A percentile compares a stretch with the other conserved stretches of the same genome.
phyloP scores from a whole-genome alignment of 2,797 vertebrate species.

The Babyrousa celebensis region DNA sequence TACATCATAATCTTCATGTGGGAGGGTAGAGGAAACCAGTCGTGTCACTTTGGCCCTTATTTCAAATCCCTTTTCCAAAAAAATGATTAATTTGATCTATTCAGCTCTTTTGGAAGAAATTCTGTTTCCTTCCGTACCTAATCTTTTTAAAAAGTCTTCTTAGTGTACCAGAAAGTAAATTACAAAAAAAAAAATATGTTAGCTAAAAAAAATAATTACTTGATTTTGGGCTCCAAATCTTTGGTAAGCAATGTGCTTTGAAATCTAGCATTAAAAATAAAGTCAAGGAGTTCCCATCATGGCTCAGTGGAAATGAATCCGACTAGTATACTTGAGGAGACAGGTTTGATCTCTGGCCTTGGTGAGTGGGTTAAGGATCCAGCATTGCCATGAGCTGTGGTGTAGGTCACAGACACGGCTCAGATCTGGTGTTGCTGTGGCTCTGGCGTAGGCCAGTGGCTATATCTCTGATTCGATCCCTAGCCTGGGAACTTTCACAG shows the following conservation, averaged over 20 bases:
- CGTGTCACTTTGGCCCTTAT: neutral
- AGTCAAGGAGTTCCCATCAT: neutral
- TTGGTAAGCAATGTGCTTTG: neutral
- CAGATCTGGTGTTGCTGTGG: no score
- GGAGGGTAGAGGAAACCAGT: neutral
- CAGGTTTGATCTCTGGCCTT: no score
- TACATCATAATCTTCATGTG: neutral
- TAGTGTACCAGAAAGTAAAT: neutral
- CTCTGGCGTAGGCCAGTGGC: no score
- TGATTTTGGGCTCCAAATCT: neutral
- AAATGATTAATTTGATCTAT: conserved; percentile 43
- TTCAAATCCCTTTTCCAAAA: conserved; percentile 18
- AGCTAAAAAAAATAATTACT: neutral
- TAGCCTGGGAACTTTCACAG: no score
- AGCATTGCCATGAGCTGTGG: no score
- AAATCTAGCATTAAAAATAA: conserved; percentile 35
- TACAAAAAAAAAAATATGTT: neutral
- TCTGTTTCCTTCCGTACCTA: neutral
- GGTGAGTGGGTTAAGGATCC: no score
- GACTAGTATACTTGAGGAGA: no score
- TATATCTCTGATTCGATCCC: no score
- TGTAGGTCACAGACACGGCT: no score
- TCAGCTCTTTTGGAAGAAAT: neutral
- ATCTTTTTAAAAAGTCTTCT: neutral
- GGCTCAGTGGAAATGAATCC: no score